Evolutionary conservation across 1,140 invertebrate species (phyloP), one percentile per base, ranked within the genome.

Genomic region (Zaprionus nigranus): DNA sequence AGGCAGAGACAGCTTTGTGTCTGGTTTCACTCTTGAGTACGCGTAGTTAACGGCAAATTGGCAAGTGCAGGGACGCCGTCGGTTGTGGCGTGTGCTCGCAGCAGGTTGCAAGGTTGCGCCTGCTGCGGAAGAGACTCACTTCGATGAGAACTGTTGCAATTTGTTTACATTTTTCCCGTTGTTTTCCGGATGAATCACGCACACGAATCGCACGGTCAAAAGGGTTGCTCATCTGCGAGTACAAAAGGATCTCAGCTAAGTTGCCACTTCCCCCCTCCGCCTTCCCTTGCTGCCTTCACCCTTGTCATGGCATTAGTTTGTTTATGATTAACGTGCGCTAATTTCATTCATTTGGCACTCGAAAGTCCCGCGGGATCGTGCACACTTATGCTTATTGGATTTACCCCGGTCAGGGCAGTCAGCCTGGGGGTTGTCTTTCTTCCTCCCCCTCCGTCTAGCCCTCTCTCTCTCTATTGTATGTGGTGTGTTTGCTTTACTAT

Each of bases 261-360:
- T 40, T 75, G 46, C 26, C 36, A 40, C 20, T 38, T 38, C 12
- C 71, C 22, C 71, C 63, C 56, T 58, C 20, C 2, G 20, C 20
- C 30, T 56, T 12, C n/a, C 9, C 20, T 24, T 6, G 24, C 9
- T 38, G 59, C 28, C 46, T 12, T 22, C n/a, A n/a, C 15, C 40
- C n/a, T 5, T 20, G 0, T 22, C 1, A 26, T 24, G 38, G 58
- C 60, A 72, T 75, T 63, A 58, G 81, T 88, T 87, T 87, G 83
- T 87, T 87, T 88, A 88, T 87, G 83, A 87, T 88, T 87, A 87
- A 87, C 84, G 84, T 85, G 67, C 83, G 83, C 83, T 87, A 87
- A 87, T 87, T 88, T 87, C 83, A 84, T 88, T 88, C 83, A 81
- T 88, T 88, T 88, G 64, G 73, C 84, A 80, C 77, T 81, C 74